Conservation (phyloP, 2,888 invertebrate species). For the Herminia tarsipennalis region DNA sequence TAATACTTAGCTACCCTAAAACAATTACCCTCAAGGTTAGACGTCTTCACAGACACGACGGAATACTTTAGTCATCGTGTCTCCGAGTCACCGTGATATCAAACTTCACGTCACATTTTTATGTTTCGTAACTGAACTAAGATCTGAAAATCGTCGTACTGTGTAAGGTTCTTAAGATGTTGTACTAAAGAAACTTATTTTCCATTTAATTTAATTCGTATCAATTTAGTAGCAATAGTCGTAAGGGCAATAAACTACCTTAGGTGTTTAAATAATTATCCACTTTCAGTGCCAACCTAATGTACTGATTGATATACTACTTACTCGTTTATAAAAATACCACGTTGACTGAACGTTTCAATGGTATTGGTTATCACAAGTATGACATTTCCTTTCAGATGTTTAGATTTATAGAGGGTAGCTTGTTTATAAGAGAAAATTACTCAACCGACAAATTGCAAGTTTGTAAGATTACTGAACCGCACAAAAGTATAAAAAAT, state of each 20-base stretch:
- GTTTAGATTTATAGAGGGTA: constrained; percentile 1
- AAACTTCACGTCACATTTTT: too few relatives aligned
- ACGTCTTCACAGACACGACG: background rate
- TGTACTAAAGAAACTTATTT: too few relatives aligned
- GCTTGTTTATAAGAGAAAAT: background rate
- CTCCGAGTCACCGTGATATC: background rate
- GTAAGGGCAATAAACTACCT: too few relatives aligned
- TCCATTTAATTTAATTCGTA: too few relatives aligned
- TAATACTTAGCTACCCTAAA: constrained; percentile 49
- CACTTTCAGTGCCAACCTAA: too few relatives aligned
- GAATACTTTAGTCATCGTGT: background rate
- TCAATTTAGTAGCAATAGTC: too few relatives aligned
- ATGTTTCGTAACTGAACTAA: too few relatives aligned
- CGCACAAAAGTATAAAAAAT: background rate
- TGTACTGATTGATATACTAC: too few relatives aligned
- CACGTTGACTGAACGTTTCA: background rate
- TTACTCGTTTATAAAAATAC: too few relatives aligned
- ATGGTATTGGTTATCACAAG: background rate
- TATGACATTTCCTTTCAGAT: background rate
- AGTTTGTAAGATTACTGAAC: background rate
- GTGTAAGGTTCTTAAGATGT: too few relatives aligned
- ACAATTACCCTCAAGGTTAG: constrained; percentile 44
- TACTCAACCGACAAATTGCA: constrained; percentile 5
- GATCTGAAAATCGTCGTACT: too few relatives aligned
- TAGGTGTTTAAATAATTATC: too few relatives aligned